Evolutionary conservation across 2,888 invertebrate genomes (phyloP).

Genomic region (Ypsolopha sequella): DNA sequence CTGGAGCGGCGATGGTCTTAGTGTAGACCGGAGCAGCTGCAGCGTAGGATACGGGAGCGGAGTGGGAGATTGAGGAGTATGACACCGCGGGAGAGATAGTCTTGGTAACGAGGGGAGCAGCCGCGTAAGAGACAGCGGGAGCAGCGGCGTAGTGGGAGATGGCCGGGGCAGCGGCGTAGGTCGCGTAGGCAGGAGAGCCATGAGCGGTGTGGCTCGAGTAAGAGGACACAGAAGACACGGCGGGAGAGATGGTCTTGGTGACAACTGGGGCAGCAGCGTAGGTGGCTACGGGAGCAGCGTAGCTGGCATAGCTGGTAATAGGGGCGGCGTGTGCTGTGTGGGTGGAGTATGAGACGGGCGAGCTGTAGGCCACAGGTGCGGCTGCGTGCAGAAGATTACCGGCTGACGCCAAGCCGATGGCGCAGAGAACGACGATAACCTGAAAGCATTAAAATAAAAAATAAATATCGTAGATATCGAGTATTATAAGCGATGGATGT

Average conservation of each 20-base stretch:
- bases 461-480: too few relatives aligned
- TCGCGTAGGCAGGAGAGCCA: slow-evolving; percentile 19
- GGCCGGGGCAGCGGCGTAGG: slow-evolving; percentile 5
- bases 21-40: background rate
- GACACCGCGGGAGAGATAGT: slow-evolving; percentile 32
- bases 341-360: slow-evolving; percentile 5
- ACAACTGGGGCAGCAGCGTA: slow-evolving; percentile 7
- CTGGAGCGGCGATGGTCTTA: slow-evolving; percentile 8
- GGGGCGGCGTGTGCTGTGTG: slow-evolving; percentile 5
- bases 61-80: slow-evolving; percentile 16
- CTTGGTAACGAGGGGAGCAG: slow-evolving; percentile 36
- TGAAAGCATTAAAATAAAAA: slow-evolving; percentile 1
- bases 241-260: slow-evolving; percentile 25
- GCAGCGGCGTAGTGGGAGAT: slow-evolving; percentile 7
- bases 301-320: slow-evolving; percentile 9
- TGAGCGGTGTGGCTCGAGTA: slow-evolving; percentile 24
- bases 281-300: slow-evolving; percentile 1
- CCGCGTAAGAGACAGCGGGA: slow-evolving; percentile 18
- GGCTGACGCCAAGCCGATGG: slow-evolving; percentile 52
- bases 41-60: slow-evolving; percentile 22
- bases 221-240: slow-evolving; percentile 20
- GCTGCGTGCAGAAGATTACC: slow-evolving; percentile 29
- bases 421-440: slow-evolving; percentile 46
- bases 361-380: slow-evolving; percentile 8
- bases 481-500: too few relatives aligned